These are phyloP conservation scores for Collichthys lucidus DNA, from an alignment of 2,113 vertebrate genomes.

Conservation along the genomic window DNA sequence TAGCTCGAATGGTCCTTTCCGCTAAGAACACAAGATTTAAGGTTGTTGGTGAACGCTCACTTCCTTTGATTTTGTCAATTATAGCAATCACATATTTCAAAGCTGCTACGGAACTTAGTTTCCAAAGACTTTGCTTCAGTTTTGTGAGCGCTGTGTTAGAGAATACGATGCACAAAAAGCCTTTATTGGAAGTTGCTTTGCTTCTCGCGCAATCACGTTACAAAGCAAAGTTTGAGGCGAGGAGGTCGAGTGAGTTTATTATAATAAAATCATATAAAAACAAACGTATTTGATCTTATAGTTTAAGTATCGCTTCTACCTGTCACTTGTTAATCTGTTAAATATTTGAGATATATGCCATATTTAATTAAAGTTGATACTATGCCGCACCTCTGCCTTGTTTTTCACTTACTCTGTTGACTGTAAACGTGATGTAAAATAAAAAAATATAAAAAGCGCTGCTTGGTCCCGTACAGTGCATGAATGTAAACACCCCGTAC, in stretches of 20 bases:
- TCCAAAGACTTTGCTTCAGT: slow-evolving; percentile 70
- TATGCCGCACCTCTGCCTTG: slow-evolving; percentile 42
- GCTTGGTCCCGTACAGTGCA: not conserved
- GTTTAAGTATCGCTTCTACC: slow-evolving; percentile 55
- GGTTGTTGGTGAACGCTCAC: slow-evolving; percentile 9
- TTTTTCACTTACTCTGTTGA: slow-evolving; percentile 32
- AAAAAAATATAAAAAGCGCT: not conserved
- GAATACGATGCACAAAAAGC: slow-evolving; percentile 54
- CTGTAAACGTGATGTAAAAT: slow-evolving; percentile 32
- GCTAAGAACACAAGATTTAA: slow-evolving; percentile 23
- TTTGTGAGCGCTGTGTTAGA: slow-evolving; percentile 49
- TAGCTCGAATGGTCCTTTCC: slow-evolving; percentile 41
- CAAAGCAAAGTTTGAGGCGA: slow-evolving; percentile 41
- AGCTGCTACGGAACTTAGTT: slow-evolving; percentile 69
- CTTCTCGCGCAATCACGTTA: slow-evolving; percentile 58
- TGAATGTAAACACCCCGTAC: not conserved
- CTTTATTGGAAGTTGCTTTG: slow-evolving; percentile 50
- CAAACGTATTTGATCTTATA: slow-evolving; percentile 59
- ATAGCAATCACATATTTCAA: slow-evolving; percentile 61
- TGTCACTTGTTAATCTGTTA: slow-evolving; percentile 49
- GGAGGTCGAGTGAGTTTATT: slow-evolving; percentile 59
- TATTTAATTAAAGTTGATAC: slow-evolving; percentile 70
- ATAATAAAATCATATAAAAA: slow-evolving; percentile 61
- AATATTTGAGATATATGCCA: slow-evolving; percentile 37
- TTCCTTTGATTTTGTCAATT: slow-evolving; percentile 48